These are phyloP conservation scores for Odontamblyopus lacepedii DNA, from an alignment of 2,797 vertebrate genomes.

Conservation along the genomic window DNA sequence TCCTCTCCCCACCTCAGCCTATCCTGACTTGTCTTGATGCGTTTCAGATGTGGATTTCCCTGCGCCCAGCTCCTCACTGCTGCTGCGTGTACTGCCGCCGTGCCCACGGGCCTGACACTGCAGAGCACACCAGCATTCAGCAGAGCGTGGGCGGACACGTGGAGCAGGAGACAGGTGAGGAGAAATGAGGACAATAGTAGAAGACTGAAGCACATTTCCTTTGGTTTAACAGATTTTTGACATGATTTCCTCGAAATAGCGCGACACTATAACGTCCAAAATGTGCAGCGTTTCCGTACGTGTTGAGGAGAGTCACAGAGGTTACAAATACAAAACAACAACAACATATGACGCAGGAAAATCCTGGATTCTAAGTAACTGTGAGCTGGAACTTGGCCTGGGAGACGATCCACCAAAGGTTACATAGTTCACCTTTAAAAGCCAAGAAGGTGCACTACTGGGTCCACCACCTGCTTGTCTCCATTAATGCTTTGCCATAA, in stretches of 20 bases:
- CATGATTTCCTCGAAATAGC: background rate
- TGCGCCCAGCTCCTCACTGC: conserved; percentile 32
- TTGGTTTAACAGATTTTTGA: background rate
- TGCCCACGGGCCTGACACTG: conserved; percentile 20
- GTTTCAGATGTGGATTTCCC: conserved; percentile 36
- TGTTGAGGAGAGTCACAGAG: too few species aligned
- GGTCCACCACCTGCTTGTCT: too few species aligned
- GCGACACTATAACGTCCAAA: background rate
- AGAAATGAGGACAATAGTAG: conserved; percentile 6
- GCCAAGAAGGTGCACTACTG: too few species aligned
- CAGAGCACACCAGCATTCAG: conserved; percentile 12
- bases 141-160: conserved; percentile 23
- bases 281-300: too few species aligned
- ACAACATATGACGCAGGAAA: too few species aligned
- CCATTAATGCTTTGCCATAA: too few species aligned
- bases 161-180: conserved; percentile 32
- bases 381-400: background rate
- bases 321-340: too few species aligned
- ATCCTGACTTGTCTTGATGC: background rate
- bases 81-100: background rate
- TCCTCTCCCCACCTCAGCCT: background rate
- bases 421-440: background rate
- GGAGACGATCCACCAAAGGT: too few species aligned
- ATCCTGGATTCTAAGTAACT: background rate
- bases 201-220: background rate